Conservation (phyloP, 2,113 vertebrate species). For the Phalacrocorax carbo region DNA sequence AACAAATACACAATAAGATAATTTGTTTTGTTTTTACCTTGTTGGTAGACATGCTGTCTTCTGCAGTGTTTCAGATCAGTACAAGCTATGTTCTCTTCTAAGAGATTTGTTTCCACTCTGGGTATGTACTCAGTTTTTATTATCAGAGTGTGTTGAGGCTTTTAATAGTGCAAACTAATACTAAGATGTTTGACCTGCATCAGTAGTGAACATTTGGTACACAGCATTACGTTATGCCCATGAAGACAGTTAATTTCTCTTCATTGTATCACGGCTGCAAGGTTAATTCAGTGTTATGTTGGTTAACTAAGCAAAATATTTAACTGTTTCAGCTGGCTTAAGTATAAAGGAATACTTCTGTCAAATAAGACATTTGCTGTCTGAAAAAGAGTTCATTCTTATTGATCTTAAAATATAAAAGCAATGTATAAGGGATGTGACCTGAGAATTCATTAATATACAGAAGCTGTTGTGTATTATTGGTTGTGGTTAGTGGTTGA, state of each 20-base stretch:
- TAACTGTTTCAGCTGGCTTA: neutral
- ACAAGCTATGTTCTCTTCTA: neutral
- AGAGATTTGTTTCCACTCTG: neutral
- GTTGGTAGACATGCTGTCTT: neutral
- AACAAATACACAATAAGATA: neutral
- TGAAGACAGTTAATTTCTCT: neutral
- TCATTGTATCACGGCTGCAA: neutral
- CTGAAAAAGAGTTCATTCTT: neutral
- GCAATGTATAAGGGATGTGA: neutral
- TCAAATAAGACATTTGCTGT: neutral
- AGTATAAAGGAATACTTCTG: neutral
- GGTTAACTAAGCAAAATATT: neutral
- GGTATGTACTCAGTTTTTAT: neutral
- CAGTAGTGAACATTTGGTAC: neutral
- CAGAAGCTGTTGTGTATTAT: neutral
- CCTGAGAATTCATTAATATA: neutral
- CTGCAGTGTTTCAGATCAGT: neutral
- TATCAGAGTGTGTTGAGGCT: neutral
- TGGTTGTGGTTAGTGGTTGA: neutral
- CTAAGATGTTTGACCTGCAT: neutral
- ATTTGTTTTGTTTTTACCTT: neutral
- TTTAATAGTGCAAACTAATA: neutral
- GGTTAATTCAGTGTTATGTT: neutral
- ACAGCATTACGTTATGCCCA: neutral
- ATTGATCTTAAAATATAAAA: neutral